Percentiles rank a stretch among this genome's conserved stretches.
Conservation (phyloP, 2,113 vertebrate genomes). For the Dinomys branickii region DNA sequence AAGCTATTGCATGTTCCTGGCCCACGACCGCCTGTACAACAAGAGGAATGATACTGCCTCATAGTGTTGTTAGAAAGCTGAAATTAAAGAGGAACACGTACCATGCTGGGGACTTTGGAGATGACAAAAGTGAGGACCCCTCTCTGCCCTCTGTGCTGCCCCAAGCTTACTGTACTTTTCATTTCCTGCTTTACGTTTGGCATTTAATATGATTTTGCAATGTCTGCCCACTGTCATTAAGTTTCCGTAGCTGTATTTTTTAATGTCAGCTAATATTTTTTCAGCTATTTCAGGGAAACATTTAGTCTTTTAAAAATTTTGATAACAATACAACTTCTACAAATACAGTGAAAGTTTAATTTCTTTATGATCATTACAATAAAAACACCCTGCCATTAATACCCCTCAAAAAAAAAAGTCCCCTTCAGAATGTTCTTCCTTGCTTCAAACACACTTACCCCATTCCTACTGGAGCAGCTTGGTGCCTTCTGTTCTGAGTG, state of each 20-base stretch:
- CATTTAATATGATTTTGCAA: conserved; percentile 26
- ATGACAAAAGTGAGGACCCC: background rate
- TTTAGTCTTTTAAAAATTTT: background rate
- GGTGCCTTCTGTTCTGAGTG: background rate
- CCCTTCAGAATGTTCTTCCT: too few relatives aligned
- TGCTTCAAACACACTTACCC: too few relatives aligned
- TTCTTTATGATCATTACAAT: background rate
- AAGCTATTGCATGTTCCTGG: background rate
- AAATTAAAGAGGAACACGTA: background rate
- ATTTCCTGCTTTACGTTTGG: background rate
- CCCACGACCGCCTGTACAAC: background rate
- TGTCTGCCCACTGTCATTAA: conserved; percentile 1
- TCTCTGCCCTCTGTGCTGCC: background rate
- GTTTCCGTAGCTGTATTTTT: background rate
- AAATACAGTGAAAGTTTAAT: background rate
- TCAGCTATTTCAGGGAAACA: background rate
- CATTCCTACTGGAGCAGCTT: background rate
- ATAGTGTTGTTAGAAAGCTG: too few relatives aligned
- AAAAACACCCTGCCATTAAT: too few relatives aligned
- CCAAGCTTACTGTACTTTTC: background rate
- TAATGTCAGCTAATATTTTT: background rate
- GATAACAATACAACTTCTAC: background rate
- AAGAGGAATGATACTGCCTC: too few relatives aligned
- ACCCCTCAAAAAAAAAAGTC: too few relatives aligned
- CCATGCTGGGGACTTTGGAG: background rate